Percentiles rank a stretch among this genome's conserved stretches.
phyloP scores from a whole-genome alignment of 2,113 vertebrate species.

The Andinoacara biseriatus region DNA sequence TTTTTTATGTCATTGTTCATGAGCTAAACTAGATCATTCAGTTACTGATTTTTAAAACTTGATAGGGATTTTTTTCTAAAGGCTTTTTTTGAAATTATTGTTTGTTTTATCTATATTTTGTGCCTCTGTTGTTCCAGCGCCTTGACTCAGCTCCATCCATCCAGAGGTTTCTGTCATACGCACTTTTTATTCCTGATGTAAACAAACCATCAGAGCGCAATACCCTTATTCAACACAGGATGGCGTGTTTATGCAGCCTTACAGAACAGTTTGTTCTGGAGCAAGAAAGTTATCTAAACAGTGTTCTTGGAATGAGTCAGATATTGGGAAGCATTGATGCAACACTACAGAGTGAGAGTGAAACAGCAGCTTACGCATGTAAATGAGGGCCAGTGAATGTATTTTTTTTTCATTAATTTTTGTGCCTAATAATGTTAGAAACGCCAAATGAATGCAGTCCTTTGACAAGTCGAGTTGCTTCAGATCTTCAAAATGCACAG shows the following conservation, averaged over 20 bases:
- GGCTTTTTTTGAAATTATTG: background rate
- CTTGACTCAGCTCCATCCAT: constrained; percentile 66
- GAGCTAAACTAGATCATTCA: background rate
- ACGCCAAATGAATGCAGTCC: background rate
- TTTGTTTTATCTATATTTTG: background rate
- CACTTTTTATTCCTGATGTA: constrained; percentile 83
- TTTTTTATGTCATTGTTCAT: background rate
- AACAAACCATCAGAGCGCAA: constrained; percentile 73
- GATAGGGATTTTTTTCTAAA: background rate
- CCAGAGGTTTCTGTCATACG: constrained; percentile 78
- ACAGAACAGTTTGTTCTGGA: background rate
- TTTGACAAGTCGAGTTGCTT: background rate
- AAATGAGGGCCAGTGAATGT: background rate
- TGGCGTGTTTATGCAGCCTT: constrained; percentile 47
- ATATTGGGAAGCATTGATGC: constrained; percentile 1
- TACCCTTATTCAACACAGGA: constrained; percentile 35
- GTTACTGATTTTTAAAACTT: background rate
- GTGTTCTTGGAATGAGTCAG: constrained; percentile 7
- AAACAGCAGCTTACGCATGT: background rate
- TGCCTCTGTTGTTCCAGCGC: constrained; percentile 7
- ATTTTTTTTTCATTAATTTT: background rate
- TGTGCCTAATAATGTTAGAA: background rate
- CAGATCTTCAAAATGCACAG: background rate
- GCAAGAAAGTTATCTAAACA: background rate
- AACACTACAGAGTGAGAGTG: background rate